These are phyloP conservation scores for Drosophila setifemur DNA, from an alignment of 1,140 invertebrate species.

Conservation along the genomic window DNA sequence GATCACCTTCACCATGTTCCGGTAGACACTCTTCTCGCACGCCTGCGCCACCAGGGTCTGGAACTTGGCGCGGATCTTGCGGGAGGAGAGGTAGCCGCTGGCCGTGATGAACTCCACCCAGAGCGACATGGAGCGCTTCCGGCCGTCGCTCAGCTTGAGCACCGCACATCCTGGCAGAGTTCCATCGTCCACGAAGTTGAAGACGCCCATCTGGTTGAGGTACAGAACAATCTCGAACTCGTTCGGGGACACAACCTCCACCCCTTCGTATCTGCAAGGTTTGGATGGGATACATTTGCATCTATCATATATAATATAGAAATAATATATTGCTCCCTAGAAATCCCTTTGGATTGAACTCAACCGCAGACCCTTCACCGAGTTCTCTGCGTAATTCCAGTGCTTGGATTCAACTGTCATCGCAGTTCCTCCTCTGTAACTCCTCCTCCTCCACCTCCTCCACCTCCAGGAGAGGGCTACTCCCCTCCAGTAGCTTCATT, in stretches of 20 bases:
- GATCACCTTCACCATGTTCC: constrained; percentile 97
- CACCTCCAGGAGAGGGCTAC: too few species aligned
- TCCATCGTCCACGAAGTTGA: constrained; percentile 98
- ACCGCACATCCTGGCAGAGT: constrained; percentile 98
- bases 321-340: too few species aligned
- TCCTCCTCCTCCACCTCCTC: neutral
- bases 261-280: constrained; percentile 90
- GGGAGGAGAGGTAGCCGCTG: constrained; percentile 95
- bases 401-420: constrained; percentile 56
- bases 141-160: constrained; percentile 96
- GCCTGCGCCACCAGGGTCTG: constrained; percentile 97
- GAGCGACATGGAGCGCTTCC: constrained; percentile 97
- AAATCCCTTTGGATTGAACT: too few species aligned
- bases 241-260: constrained; percentile 93
- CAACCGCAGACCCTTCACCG: too few species aligned
- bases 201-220: constrained; percentile 99
- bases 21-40: constrained; percentile 95
- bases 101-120: constrained; percentile 99
- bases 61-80: constrained; percentile 96
- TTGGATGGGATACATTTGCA: neutral
- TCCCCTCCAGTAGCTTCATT: constrained; percentile 1
- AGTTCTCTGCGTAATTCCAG: constrained; percentile 53
- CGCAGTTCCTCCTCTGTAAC: constrained; percentile 4
- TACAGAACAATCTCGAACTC: constrained; percentile 98
- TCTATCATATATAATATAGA: too few species aligned